Evolutionary conservation across 2,888 invertebrate species (phyloP).

Genomic region (Cabera pusaria): DNA sequence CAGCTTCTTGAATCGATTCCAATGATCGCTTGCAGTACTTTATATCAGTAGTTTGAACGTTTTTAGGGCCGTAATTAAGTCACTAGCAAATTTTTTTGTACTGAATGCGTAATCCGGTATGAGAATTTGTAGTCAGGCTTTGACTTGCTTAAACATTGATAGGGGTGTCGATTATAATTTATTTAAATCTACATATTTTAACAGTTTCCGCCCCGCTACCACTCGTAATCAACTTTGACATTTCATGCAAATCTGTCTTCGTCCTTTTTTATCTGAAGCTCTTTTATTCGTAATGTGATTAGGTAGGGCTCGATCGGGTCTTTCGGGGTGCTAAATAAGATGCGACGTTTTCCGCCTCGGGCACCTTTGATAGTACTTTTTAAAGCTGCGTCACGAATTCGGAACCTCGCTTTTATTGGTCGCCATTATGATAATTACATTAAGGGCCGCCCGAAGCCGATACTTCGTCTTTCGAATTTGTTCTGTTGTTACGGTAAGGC

Average conservation of each 20-base stretch:
- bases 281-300: slow-evolving; percentile 79
- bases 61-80: not conserved
- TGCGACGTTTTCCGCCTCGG: slow-evolving; percentile 79
- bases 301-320: slow-evolving; percentile 56
- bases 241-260: slow-evolving; percentile 79
- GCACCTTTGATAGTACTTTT: slow-evolving; percentile 63
- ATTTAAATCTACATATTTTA: slow-evolving; percentile 53
- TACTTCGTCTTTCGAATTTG: slow-evolving; percentile 80
- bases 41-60: no score
- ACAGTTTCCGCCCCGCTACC: slow-evolving; percentile 42
- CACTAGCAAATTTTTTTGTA: no score
- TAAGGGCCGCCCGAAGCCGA: slow-evolving; percentile 74
- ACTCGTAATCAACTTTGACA: slow-evolving; percentile 71
- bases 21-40: no score
- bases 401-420: slow-evolving; percentile 80
- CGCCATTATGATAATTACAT: slow-evolving; percentile 82
- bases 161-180: slow-evolving; percentile 38
- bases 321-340: slow-evolving; percentile 79
- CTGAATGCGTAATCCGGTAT: no score
- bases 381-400: slow-evolving; percentile 79
- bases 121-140: no score
- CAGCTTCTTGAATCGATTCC: not conserved
- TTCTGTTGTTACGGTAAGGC: slow-evolving; percentile 76
- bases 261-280: slow-evolving; percentile 72
- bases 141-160: no score